Evolutionary conservation across 1,140 invertebrate species (phyloP).

Genomic region (Tribolium madens): DNA sequence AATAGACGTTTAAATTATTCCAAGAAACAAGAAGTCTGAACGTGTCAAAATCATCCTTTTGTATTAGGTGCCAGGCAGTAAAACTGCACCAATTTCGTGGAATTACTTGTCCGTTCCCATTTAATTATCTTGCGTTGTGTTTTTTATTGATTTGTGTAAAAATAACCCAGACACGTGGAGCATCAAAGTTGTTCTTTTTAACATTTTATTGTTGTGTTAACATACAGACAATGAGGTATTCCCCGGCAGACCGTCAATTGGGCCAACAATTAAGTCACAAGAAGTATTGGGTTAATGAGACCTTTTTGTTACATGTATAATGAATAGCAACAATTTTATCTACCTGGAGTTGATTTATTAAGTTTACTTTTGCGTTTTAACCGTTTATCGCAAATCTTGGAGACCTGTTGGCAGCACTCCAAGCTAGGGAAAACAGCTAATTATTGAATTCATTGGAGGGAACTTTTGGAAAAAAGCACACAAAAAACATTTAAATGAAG

Average conservation of each 20-base stretch:
- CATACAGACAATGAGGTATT: background rate
- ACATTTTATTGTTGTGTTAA: background rate
- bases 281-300: background rate
- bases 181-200: slow-evolving; percentile 20
- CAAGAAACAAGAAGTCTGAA: background rate
- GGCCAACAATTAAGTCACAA: background rate
- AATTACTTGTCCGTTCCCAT: background rate
- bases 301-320: background rate
- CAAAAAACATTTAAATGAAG: no score
- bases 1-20: background rate
- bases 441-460: slow-evolving; percentile 1
- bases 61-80: slow-evolving; percentile 9
- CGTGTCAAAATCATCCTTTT: background rate
- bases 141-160: slow-evolving; percentile 29
- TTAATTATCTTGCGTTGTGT: slow-evolving; percentile 10
- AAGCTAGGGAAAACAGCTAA: background rate
- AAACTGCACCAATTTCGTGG: background rate
- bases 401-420: slow-evolving; percentile 7
- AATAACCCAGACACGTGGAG: slow-evolving; percentile 30
- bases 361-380: slow-evolving; percentile 8
- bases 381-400: slow-evolving; percentile 1
- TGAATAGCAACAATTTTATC: background rate
- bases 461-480: no score
- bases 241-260: no score
- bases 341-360: background rate